phyloP scores from a whole-genome alignment of 2,113 vertebrate genomes.

The Barbus barbus region DNA sequence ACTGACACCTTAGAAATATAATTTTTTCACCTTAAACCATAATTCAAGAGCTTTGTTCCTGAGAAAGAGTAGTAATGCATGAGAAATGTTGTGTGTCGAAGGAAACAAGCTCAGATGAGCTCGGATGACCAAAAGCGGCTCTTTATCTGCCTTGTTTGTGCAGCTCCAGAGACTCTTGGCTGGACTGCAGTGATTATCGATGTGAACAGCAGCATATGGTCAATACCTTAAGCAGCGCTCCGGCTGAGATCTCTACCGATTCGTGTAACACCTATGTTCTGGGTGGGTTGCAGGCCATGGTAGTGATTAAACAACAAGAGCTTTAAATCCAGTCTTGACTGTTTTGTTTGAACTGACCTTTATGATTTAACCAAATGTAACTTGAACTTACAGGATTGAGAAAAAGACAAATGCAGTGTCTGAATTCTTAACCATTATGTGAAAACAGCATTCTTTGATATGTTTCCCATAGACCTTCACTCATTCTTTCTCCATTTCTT shows the following conservation, averaged over 20 bases:
- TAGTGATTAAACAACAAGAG: slow-evolving; percentile 29
- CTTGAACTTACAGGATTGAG: background rate
- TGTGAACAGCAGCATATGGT: slow-evolving; percentile 27
- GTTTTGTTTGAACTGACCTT: background rate
- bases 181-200: slow-evolving; percentile 47
- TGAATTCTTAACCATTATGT: background rate
- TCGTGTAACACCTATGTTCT: slow-evolving; percentile 45
- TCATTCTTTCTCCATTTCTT: background rate
- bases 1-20: slow-evolving; percentile 40
- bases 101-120: slow-evolving; percentile 17
- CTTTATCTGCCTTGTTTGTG: slow-evolving; percentile 55
- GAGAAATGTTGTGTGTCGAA: slow-evolving; percentile 24
- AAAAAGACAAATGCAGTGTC: background rate
- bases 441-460: background rate
- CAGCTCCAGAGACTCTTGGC: slow-evolving; percentile 35
- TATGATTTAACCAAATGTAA: background rate
- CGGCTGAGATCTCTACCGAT: slow-evolving; percentile 40
- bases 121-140: slow-evolving; percentile 35
- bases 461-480: background rate
- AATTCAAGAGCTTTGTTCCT: background rate
- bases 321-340: slow-evolving; percentile 7
- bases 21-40: slow-evolving; percentile 30
- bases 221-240: slow-evolving; percentile 41
- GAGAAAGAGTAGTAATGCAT: slow-evolving; percentile 37
- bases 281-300: slow-evolving; percentile 38